Percentiles rank a stretch among this genome's conserved stretches.
These are phyloP conservation scores for Drosophila melanica DNA, from an alignment of 1,140 invertebrate species.

Conservation along the genomic window DNA sequence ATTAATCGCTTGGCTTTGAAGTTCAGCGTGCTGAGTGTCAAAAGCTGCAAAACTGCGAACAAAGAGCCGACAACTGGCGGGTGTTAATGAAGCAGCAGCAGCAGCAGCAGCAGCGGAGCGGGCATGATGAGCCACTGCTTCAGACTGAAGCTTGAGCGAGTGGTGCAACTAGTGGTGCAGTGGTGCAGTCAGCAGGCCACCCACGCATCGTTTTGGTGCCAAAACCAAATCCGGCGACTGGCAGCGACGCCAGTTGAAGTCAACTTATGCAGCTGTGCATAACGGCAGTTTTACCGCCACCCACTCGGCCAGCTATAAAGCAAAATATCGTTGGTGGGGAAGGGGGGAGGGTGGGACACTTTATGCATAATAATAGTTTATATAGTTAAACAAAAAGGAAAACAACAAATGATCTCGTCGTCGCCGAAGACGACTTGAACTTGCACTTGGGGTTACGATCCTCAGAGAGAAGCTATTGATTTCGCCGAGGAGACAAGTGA, in stretches of 20 bases:
- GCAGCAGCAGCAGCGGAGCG: background rate
- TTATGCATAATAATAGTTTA: conserved; percentile 18
- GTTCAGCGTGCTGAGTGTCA: conserved; percentile 49
- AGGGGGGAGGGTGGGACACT: background rate
- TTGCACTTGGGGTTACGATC: conserved; percentile 25
- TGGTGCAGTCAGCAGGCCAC: background rate
- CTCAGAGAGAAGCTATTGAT: conserved; percentile 16
- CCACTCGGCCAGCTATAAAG: conserved; percentile 5
- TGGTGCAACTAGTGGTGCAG: background rate
- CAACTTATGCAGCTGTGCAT: conserved; percentile 40
- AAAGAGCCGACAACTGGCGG: conserved; percentile 40
- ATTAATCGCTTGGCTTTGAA: conserved; percentile 71
- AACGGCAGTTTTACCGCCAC: conserved; percentile 44
- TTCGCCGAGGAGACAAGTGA: conserved; percentile 23
- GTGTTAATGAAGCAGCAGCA: conserved; percentile 66
- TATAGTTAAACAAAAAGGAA: background rate
- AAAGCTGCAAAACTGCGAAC: conserved; percentile 54
- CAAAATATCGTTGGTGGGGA: background rate
- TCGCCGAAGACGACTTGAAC: conserved; percentile 18
- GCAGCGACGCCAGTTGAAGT: conserved; percentile 17
- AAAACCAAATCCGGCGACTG: conserved; percentile 1
- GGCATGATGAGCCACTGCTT: background rate
- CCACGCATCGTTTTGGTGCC: background rate
- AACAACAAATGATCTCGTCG: conserved; percentile 3
- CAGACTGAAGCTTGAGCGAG: background rate